phyloP scores from a whole-genome alignment of 2,888 invertebrate species.

The Furcula furcula region DNA sequence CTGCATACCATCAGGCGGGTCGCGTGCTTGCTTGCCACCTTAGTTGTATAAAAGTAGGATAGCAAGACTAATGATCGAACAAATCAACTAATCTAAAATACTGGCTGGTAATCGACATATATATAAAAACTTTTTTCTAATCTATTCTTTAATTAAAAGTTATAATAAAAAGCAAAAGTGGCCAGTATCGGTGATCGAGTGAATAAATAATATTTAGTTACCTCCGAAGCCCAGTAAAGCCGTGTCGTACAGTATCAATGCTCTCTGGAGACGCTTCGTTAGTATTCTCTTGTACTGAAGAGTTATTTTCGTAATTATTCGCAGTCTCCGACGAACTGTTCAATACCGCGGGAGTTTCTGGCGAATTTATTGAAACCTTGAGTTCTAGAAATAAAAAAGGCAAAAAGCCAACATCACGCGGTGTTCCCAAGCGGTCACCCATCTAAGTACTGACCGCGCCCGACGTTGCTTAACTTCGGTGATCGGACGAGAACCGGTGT shows the following conservation, averaged over 20 bases:
- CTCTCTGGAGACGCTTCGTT: conserved; percentile 39
- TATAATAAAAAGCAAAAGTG: too few relatives aligned
- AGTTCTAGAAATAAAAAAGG: conserved; percentile 16
- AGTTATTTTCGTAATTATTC: conserved; percentile 21
- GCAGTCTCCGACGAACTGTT: conserved; percentile 31
- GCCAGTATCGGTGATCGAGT: too few relatives aligned
- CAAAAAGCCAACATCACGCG: conserved; percentile 52
- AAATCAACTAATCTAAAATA: too few relatives aligned
- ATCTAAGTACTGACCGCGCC: conserved; percentile 77
- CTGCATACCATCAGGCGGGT: too few relatives aligned
- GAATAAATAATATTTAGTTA: too few relatives aligned
- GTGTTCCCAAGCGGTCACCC: conserved; percentile 73
- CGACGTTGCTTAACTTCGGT: conserved; percentile 77
- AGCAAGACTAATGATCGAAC: too few relatives aligned
- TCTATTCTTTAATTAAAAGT: too few relatives aligned
- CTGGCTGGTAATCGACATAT: too few relatives aligned
- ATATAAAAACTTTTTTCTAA: too few relatives aligned
- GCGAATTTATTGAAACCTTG: conserved; percentile 19
- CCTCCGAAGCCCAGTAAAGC: conserved; percentile 48
- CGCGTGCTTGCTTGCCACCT: too few relatives aligned
- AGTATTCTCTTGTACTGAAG: conserved; percentile 18
- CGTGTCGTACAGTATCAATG: conserved; percentile 40
- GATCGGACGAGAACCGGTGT: conserved; percentile 78
- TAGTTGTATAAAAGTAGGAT: too few relatives aligned
- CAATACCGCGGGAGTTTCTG: conserved; percentile 31